Conservation (phyloP, 2,888 invertebrate genomes). For the Drosophila niveifrons region DNA sequence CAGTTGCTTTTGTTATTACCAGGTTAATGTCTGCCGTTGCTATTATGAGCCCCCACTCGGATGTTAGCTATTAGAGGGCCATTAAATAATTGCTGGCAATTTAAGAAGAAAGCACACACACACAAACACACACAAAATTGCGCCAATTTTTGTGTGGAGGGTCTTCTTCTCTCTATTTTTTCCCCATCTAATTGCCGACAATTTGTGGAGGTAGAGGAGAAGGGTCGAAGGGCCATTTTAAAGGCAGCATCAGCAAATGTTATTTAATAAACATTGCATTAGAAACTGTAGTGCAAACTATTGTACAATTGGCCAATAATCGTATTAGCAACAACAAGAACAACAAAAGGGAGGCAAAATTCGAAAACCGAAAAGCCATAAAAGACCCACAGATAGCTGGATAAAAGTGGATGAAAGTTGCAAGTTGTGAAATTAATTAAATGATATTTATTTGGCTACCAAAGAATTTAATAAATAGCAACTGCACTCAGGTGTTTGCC, state of each 20-base stretch:
- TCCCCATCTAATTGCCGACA: slow-evolving; percentile 72
- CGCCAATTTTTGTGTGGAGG: slow-evolving; percentile 40
- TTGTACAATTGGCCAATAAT: slow-evolving; percentile 52
- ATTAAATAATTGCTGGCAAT: slow-evolving; percentile 81
- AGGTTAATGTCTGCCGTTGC: slow-evolving; percentile 56
- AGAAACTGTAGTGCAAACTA: slow-evolving; percentile 26
- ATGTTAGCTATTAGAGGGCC: slow-evolving; percentile 78
- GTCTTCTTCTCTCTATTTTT: slow-evolving; percentile 33
- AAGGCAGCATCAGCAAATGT: slow-evolving; percentile 56
- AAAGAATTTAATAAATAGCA: slow-evolving; percentile 60
- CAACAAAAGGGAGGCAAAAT: neutral
- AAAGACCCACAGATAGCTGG: slow-evolving; percentile 48
- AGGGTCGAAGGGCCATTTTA: slow-evolving; percentile 51
- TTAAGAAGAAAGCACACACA: slow-evolving; percentile 58
- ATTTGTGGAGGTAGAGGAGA: slow-evolving; percentile 58
- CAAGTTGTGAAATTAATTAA: slow-evolving; percentile 68
- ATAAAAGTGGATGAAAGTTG: slow-evolving; percentile 36
- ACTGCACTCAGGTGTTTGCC: slow-evolving; percentile 9
- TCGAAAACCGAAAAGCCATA: slow-evolving; percentile 21
- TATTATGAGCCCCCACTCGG: slow-evolving; percentile 71
- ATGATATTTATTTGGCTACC: slow-evolving; percentile 69
- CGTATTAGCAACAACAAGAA: slow-evolving; percentile 53
- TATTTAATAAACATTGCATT: slow-evolving; percentile 66
- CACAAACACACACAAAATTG: slow-evolving; percentile 35
- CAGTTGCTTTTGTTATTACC: slow-evolving; percentile 59